These are phyloP conservation scores for Mylabris sibirica DNA, from an alignment of 2,888 invertebrate species.

Conservation along the genomic window DNA sequence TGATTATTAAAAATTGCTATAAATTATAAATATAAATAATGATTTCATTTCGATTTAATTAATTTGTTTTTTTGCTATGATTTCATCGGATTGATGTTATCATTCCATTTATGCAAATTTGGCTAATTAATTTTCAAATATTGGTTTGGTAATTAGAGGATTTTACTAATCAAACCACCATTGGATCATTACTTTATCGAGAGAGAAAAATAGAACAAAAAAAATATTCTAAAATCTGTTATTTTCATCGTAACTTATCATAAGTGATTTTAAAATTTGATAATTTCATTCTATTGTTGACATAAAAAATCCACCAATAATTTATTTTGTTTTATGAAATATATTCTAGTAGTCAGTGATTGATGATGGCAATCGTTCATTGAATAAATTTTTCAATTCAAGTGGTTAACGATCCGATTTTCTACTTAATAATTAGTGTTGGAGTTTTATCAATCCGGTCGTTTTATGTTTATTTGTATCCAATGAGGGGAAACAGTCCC, in stretches of 20 bases:
- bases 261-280: not conserved
- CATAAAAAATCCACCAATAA: not conserved
- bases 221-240: not conserved
- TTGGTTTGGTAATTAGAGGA: not conserved
- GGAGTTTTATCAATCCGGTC: not conserved
- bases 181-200: not conserved
- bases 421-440: not conserved
- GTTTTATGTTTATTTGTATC: not conserved
- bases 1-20: too few species aligned
- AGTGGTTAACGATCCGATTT: not conserved
- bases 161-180: not conserved
- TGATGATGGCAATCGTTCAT: not conserved
- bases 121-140: not conserved
- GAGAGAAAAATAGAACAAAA: not conserved
- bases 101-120: not conserved
- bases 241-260: not conserved
- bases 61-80: not conserved
- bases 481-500: not conserved
- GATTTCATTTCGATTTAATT: constrained; percentile 1
- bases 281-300: not conserved
- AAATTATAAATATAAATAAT: too few species aligned
- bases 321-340: constrained; percentile 1
- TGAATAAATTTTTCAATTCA: not conserved
- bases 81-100: not conserved
- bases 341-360: not conserved